A percentile compares a stretch with the other conserved stretches of the same genome.
Conservation (phyloP, 2,888 invertebrate genomes). For the Pyrgus malvae region DNA sequence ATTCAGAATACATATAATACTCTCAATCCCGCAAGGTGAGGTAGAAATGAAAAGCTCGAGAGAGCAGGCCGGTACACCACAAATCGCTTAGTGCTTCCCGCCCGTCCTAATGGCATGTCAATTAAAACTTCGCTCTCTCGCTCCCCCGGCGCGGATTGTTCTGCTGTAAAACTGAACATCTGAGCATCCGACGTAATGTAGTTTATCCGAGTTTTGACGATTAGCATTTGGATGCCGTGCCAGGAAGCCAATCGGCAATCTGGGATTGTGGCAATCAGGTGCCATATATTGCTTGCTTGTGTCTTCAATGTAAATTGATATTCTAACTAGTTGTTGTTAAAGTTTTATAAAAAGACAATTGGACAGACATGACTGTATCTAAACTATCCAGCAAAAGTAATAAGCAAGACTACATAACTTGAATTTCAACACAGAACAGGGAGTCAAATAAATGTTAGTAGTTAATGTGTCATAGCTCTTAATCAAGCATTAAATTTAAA, state of each 20-base stretch:
- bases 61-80: constrained; percentile 78
- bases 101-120: constrained; percentile 80
- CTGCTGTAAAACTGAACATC: constrained; percentile 78
- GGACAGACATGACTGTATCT: too few species aligned
- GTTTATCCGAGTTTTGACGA: constrained; percentile 61
- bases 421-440: too few species aligned
- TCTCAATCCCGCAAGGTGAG: constrained; percentile 61
- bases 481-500: too few species aligned
- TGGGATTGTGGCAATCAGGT: constrained; percentile 36
- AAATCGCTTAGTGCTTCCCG: constrained; percentile 79
- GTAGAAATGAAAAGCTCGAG: constrained; percentile 67
- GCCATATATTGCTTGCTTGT: constrained; percentile 22
- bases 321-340: not conserved
- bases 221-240: constrained; percentile 72
- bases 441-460: too few species aligned
- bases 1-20: constrained; percentile 54
- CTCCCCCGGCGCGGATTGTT: constrained; percentile 71
- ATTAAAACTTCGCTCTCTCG: constrained; percentile 77
- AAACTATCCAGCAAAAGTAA: too few species aligned
- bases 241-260: constrained; percentile 44
- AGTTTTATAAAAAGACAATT: too few species aligned
- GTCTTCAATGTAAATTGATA: not conserved
- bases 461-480: too few species aligned
- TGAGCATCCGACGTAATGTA: constrained; percentile 68
- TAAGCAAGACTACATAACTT: too few species aligned